Percentiles rank a stretch among this genome's conserved stretches.
These are phyloP conservation scores for Acanthosepion pharaonis DNA, from an alignment of 2,888 invertebrate genomes.

Conservation along the genomic window DNA sequence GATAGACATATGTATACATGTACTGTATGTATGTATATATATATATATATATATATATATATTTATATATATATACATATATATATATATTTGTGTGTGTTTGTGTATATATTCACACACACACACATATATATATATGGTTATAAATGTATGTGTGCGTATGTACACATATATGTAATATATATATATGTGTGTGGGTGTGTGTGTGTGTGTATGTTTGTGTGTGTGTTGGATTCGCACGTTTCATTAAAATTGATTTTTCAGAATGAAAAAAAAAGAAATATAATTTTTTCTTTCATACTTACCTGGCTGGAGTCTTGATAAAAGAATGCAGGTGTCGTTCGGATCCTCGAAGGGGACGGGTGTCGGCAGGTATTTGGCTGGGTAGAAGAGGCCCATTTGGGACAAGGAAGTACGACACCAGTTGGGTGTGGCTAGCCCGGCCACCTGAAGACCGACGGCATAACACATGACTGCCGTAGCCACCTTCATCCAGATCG, in stretches of 20 bases:
- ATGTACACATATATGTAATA: background rate
- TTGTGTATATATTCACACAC: background rate
- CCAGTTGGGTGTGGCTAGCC: background rate
- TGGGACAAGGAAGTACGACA: constrained; percentile 33
- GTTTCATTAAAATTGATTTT: background rate
- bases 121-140: background rate
- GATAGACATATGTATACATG: background rate
- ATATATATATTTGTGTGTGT: too few species aligned
- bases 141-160: background rate
- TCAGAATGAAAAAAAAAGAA: too few species aligned
- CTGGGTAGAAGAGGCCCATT: constrained; percentile 24
- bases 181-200: background rate
- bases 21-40: background rate
- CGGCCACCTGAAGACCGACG: background rate
- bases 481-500: constrained; percentile 36
- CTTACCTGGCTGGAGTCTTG: background rate
- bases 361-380: background rate
- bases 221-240: background rate
- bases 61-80: too few species aligned
- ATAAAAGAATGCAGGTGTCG: background rate
- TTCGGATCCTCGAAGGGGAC: background rate
- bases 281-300: background rate
- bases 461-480: constrained; percentile 25
- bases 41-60: background rate
- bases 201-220: background rate